Evolutionary conservation across 2,888 invertebrate species (phyloP).

Genomic region (Cotesia congregata): DNA sequence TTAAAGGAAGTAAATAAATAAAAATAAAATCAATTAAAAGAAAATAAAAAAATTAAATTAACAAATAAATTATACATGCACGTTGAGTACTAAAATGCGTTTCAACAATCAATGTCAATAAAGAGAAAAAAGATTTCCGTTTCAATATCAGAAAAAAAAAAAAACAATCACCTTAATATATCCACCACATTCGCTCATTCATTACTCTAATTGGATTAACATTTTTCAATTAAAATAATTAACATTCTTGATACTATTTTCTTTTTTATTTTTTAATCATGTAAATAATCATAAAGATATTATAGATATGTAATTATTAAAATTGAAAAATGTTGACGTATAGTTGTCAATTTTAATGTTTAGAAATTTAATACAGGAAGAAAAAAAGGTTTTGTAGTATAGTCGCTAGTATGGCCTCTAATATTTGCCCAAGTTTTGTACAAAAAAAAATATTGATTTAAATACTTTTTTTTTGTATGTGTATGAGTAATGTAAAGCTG

Average conservation of each 20-base stretch:
- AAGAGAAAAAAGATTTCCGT: conserved; percentile 54
- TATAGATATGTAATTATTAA: background rate
- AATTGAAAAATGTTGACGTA: conserved; percentile 27
- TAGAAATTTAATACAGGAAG: conserved; percentile 36
- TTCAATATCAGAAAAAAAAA: conserved; percentile 36
- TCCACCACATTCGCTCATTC: conserved; percentile 49
- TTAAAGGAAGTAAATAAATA: conserved; percentile 16
- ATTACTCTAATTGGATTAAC: conserved; percentile 44
- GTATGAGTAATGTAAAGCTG: conserved; percentile 63
- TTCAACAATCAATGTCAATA: conserved; percentile 49
- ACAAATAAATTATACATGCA: conserved; percentile 64
- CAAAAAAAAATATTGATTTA: conserved; percentile 44
- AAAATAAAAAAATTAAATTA: conserved; percentile 32
- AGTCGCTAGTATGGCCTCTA: conserved; percentile 37
- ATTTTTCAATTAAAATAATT: conserved; percentile 50
- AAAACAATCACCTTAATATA: conserved; percentile 50
- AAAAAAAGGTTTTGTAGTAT: background rate
- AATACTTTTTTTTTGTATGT: conserved; percentile 49
- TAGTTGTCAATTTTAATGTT: conserved; percentile 40
- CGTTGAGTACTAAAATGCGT: conserved; percentile 58
- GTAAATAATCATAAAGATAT: background rate
- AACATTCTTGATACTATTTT: background rate
- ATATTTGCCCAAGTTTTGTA: conserved; percentile 54
- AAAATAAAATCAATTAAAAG: conserved; percentile 14
- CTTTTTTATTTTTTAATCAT: background rate